Evolutionary conservation across 1,140 invertebrate genomes (phyloP).

Genomic region (Cydia fagiglandana): DNA sequence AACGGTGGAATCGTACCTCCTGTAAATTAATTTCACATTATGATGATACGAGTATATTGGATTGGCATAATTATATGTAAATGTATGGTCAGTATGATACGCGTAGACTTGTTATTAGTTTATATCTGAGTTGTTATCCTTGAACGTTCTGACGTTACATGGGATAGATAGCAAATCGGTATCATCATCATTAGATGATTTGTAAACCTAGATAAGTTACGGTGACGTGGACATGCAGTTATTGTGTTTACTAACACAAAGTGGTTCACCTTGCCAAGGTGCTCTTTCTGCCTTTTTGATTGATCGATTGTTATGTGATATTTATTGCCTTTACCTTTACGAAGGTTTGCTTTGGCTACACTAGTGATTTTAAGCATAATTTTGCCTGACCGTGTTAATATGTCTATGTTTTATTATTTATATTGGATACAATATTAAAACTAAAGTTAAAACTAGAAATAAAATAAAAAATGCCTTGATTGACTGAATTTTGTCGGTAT

Average conservation of each 20-base stretch:
- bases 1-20: constrained; percentile 6
- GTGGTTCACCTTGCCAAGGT: constrained; percentile 17
- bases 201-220: constrained; percentile 18
- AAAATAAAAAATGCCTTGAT: too few species aligned
- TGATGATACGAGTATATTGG: too few species aligned
- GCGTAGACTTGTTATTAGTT: background rate
- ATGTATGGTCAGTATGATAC: constrained; percentile 1
- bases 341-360: too few species aligned
- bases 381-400: too few species aligned
- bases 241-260: constrained; percentile 16
- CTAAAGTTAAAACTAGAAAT: too few species aligned
- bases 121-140: background rate
- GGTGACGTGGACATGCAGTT: constrained; percentile 6
- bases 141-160: constrained; percentile 20
- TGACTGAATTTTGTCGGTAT: too few species aligned
- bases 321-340: background rate
- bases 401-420: too few species aligned
- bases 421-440: too few species aligned
- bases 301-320: constrained; percentile 6
- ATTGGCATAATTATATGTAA: constrained; percentile 16
- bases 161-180: constrained; percentile 10
- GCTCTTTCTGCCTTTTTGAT: constrained; percentile 1
- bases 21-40: constrained; percentile 6
- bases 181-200: constrained; percentile 25
- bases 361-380: too few species aligned